Percentiles rank a stretch among this genome's conserved stretches.
These are phyloP conservation scores for Microcebus tavaratra DNA, from an alignment of 2,113 vertebrate species.

Conservation along the genomic window DNA sequence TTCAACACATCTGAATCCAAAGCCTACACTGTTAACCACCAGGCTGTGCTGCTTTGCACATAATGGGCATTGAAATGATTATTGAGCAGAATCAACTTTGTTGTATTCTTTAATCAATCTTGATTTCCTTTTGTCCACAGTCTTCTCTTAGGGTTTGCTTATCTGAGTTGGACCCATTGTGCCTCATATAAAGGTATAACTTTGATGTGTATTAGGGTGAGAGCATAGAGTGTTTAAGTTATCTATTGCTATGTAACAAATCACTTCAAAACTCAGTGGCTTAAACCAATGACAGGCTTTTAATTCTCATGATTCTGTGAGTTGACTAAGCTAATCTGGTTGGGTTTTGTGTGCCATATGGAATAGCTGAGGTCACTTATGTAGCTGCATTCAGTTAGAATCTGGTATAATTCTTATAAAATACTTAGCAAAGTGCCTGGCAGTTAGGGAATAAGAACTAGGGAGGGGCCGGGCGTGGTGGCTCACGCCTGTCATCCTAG, in stretches of 20 bases:
- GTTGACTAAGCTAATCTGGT: background rate
- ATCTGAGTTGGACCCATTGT: background rate
- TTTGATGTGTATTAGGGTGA: background rate
- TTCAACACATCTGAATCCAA: background rate
- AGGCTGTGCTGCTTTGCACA: background rate
- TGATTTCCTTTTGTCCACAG: background rate
- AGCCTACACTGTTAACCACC: background rate
- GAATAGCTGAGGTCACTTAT: background rate
- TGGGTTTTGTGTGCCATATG: background rate
- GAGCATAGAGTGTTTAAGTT: background rate
- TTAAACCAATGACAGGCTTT: background rate
- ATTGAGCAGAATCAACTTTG: background rate
- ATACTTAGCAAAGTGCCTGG: background rate
- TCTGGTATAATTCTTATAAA: background rate
- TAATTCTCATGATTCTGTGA: background rate
- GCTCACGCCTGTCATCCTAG: no score
- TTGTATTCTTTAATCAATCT: background rate
- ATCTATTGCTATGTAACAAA: background rate
- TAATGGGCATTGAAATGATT: background rate
- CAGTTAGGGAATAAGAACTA: background rate
- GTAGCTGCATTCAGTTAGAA: background rate
- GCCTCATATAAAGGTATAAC: background rate
- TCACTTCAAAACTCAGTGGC: background rate
- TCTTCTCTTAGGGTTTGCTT: background rate
- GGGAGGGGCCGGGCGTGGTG: background rate